phyloP scores from a whole-genome alignment of 1,140 invertebrate genomes.

The Acromyrmex echinatior region DNA sequence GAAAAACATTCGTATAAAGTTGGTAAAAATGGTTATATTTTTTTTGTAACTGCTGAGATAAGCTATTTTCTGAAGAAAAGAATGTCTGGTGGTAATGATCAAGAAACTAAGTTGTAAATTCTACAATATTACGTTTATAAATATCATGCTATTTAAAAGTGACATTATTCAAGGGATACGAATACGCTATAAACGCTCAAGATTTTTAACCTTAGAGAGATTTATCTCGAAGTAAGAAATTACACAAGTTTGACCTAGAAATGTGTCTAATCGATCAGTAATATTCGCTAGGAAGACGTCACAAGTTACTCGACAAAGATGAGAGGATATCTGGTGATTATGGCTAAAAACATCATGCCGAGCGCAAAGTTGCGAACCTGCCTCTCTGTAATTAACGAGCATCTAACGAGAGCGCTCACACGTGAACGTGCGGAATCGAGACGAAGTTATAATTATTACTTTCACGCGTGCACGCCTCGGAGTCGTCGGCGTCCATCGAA shows the following conservation, averaged over 20 bases:
- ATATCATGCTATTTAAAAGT: conserved; percentile 5
- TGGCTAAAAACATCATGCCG: conserved; percentile 37
- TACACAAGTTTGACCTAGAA: conserved; percentile 56
- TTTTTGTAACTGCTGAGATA: background rate
- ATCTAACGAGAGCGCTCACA: conserved; percentile 45
- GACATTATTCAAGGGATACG: conserved; percentile 26
- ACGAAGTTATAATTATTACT: conserved; percentile 56
- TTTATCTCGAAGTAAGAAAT: conserved; percentile 24
- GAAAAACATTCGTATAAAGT: background rate
- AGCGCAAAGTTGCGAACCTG: conserved; percentile 40
- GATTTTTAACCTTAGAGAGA: conserved; percentile 44
- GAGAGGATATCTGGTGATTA: conserved; percentile 55
- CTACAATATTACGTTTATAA: conserved; percentile 27
- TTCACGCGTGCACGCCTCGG: background rate
- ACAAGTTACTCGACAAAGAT: conserved; percentile 48
- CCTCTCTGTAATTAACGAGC: conserved; percentile 54
- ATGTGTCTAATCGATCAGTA: conserved; percentile 53
- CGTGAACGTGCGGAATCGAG: conserved; percentile 16
- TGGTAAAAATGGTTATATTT: background rate
- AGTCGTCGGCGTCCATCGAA: conserved; percentile 29
- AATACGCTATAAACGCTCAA: background rate
- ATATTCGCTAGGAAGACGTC: conserved; percentile 45
- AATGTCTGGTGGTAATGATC: background rate
- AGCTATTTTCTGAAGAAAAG: background rate
- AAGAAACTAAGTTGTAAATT: background rate